Evolutionary conservation across 2,797 vertebrate species (phyloP), one percentile per base, ranked within the genome.

Genomic region (Hippopotamyrus pictus): DNA sequence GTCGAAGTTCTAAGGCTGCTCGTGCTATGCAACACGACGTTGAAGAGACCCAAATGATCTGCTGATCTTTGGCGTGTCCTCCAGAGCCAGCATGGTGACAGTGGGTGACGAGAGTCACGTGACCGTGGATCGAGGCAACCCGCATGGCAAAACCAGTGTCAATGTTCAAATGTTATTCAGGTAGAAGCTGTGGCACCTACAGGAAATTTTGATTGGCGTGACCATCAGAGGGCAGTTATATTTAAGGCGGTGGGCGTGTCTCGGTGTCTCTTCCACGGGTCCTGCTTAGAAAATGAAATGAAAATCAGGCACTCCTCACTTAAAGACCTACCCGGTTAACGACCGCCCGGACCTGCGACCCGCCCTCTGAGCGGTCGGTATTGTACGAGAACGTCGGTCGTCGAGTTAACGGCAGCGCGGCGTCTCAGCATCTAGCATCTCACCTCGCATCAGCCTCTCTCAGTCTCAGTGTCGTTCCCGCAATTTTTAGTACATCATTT

Each of bases 151-250:
- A 95, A 99, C 98, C 0, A 99, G 99, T 1, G 98, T 99, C 91
- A 99, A 98, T 0, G 98, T 99, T 11, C 98, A 99, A 93, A 99
- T 98, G 2, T 98, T 99, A 97, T 99, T 99, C 96, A 97, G 98
- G 98, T 98, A 93, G 90, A 92, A 14, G 6, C 19, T 3, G 12
- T 53, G 33, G 9, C 46, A 11, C 6, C n/a, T 50, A 9, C 82
- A 9, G 1, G n/a, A 22, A 84, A 48, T 62, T 11, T 62, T n/a
- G 44, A 41, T n/a, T 84, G 17, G 6, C 46, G 3, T 25, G 12
- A 37, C 73, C 9, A 6, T 79, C 12, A 79, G 33, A 12, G 14
- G 1, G 12, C 33, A 79, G 73, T 14, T 41, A 14, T 76, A 22
- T 41, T n/a, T 19, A 19, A 19, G 3, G 41, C 22, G 9, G 9